Conservation (phyloP, 2,113 vertebrate species). For the Salvelinus namaycush region DNA sequence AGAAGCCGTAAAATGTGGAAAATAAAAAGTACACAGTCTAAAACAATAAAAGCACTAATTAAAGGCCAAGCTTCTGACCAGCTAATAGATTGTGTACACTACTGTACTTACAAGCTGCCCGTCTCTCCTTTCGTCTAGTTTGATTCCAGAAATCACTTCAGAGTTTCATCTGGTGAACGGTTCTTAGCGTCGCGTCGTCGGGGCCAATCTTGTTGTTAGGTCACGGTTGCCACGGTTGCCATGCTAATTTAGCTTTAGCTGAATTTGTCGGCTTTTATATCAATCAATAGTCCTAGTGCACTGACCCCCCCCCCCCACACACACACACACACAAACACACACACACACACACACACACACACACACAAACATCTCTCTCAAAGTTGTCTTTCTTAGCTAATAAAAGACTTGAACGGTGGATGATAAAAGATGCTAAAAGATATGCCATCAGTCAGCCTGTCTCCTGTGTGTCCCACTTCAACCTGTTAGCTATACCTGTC, state of each 20-base stretch:
- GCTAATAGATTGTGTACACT: too few species aligned
- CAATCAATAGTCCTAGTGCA: constrained; percentile 65
- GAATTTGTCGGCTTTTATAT: constrained; percentile 62
- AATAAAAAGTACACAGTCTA: too few species aligned
- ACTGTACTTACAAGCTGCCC: neutral
- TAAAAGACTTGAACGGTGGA: too few species aligned
- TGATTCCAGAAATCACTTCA: constrained; percentile 32
- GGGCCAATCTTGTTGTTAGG: constrained; percentile 32
- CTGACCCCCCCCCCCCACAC: constrained; percentile 11
- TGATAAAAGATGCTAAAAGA: too few species aligned
- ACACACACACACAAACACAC: constrained; percentile 11
- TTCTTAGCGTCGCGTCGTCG: constrained; percentile 34
- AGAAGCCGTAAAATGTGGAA: too few species aligned
- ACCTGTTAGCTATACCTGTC: constrained; percentile 11
- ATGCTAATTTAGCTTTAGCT: constrained; percentile 67
- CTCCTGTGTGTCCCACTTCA: too few species aligned
- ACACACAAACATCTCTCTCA: neutral
- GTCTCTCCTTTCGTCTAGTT: constrained; percentile 25
- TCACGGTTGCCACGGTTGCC: constrained; percentile 37
- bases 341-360: constrained; percentile 1
- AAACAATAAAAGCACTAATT: too few species aligned
- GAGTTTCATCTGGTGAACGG: constrained; percentile 50
- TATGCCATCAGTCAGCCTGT: too few species aligned
- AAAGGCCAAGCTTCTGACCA: too few species aligned
- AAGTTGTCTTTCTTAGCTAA: neutral